Evolutionary conservation across 2,797 vertebrate species (phyloP), one percentile per base, ranked within the genome.

Genomic region (Lithobates pipiens): DNA sequence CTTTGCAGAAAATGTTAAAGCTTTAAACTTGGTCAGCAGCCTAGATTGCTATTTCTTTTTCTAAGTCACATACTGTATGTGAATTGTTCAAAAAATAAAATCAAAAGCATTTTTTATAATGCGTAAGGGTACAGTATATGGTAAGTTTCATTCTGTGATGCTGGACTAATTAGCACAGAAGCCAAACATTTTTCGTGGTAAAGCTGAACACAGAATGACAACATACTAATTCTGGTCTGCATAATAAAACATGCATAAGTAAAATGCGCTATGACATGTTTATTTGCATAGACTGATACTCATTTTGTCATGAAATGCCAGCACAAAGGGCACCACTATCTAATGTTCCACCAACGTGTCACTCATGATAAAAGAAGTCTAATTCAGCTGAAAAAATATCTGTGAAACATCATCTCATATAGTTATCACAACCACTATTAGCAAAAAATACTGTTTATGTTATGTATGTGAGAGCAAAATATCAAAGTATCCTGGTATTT

Each of bases 301-400:
- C 15, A 70, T 81, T 70, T 57, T 61, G 50, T 72, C 69, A 72
- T 39, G 32, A 81, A 81, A 81, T 81, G 50, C 32, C 69, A 81
- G 29, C 79, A 34, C 50, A 81, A 81, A 81, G 69, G 50, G 27
- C 79, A 81, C 39, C 16, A 57, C 73, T 23, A 81, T 63, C 15
- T 73, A 32, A 72, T 32, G 32, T 44, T 13, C 25, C 69, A 25
- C 23, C 13, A 50, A 63, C 36, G 39, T 72, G 79, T 73, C 69
- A 81, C 69, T 39, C 57, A 11, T 63, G 13, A 73, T 73, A 23
- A 23, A 61, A 57, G 29, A 81, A 81, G 50, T 3, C 10, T 57
- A 27, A 61, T 42, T 61, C 15, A 81, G 25, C 50, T 54, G 46
- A n/a, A 70, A 9, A 70, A 70, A 70, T 39, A 81, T 79, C 67